phyloP scores from a whole-genome alignment of 2,113 vertebrate genomes.

The Albula glossodonta region DNA sequence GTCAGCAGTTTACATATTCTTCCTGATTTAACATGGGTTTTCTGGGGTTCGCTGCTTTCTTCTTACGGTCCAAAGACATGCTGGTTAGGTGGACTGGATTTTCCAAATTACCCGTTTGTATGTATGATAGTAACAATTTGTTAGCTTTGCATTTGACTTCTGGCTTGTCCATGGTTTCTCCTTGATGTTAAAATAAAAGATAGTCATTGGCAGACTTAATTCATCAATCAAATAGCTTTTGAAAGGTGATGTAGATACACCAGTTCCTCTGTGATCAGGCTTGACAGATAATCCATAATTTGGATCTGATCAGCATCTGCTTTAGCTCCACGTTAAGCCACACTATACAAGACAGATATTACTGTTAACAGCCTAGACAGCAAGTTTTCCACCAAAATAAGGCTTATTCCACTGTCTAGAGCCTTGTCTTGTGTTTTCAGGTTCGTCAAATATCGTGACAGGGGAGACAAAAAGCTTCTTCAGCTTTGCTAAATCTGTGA shows the following conservation, averaged over 20 bases:
- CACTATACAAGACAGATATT: neutral
- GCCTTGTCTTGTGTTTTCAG: conserved; percentile 69
- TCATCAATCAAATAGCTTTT: neutral
- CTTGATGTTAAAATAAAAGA: neutral
- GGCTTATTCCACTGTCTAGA: neutral
- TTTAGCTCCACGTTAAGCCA: conserved; percentile 7
- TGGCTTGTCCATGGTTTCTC: neutral
- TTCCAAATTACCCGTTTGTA: no score
- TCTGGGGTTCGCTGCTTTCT: no score
- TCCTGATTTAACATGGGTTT: no score
- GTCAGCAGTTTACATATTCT: no score
- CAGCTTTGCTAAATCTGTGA: conserved; percentile 99
- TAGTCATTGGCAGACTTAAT: neutral
- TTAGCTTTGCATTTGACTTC: no score
- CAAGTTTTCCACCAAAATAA: conserved; percentile 4
- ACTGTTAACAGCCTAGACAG: conserved; percentile 9
- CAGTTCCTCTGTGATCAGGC: conserved; percentile 30
- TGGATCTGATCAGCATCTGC: conserved; percentile 36
- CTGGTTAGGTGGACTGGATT: no score
- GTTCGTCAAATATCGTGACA: conserved; percentile 98
- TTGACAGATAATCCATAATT: conserved; percentile 34
- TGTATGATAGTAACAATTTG: no score
- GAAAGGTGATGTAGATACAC: neutral
- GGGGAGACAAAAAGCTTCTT: conserved; percentile 99
- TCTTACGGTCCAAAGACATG: no score